These are phyloP conservation scores for Muscina levida DNA, from an alignment of 2,888 invertebrate genomes.

Conservation along the genomic window DNA sequence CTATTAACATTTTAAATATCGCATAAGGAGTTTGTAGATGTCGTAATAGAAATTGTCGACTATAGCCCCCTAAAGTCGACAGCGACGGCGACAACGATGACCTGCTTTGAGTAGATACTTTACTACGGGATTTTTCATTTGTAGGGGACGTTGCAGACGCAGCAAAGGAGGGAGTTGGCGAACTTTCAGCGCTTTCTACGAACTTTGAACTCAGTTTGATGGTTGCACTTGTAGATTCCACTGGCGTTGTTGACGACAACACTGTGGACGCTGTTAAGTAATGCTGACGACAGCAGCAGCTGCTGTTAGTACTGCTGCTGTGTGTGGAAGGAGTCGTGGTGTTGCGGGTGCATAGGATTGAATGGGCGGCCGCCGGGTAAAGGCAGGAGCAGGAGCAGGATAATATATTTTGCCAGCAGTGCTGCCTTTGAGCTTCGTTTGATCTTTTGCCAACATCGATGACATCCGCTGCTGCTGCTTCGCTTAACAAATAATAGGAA, in stretches of 20 bases:
- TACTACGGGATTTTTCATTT: neutral
- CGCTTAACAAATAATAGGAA: conserved; percentile 62
- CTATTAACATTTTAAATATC: conserved; percentile 51
- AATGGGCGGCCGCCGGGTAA: neutral
- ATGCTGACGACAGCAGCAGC: neutral
- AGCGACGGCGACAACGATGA: conserved; percentile 6
- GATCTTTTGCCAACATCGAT: neutral
- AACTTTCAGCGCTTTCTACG: neutral
- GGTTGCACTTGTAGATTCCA: neutral
- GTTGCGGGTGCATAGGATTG: neutral
- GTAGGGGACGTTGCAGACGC: conserved; percentile 9
- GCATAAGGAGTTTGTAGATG: conserved; percentile 33
- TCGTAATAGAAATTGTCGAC: conserved; percentile 32
- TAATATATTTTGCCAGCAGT: conserved; percentile 18
- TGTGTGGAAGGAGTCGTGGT: conserved; percentile 22
- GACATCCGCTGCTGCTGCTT: conserved; percentile 7
- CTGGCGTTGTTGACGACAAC: neutral
- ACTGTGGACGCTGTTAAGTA: neutral
- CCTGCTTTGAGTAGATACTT: neutral
- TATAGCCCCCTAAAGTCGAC: neutral
- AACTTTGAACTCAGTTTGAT: conserved; percentile 3
- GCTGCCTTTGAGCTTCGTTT: conserved; percentile 37
- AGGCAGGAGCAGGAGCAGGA: conserved; percentile 28
- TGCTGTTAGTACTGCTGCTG: neutral
- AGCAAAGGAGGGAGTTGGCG: neutral